These are phyloP conservation scores for Amorpha juglandis DNA, from an alignment of 2,888 invertebrate species.

Conservation along the genomic window DNA sequence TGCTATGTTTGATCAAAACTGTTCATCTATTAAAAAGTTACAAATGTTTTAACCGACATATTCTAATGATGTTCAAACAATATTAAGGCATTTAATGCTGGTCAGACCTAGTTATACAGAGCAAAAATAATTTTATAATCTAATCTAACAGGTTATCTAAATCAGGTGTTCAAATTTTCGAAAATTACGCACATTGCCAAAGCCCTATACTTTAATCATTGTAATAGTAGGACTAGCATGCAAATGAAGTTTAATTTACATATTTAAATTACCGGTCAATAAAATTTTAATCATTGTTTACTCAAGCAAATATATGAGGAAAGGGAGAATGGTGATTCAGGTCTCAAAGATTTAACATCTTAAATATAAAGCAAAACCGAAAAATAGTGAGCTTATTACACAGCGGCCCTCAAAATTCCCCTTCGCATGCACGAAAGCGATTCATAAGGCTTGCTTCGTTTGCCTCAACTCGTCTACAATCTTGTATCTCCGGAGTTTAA, in stretches of 20 bases:
- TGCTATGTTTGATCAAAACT: no score
- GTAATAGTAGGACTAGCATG: no score
- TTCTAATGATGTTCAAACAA: no score
- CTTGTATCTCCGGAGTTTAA: slow-evolving; percentile 79
- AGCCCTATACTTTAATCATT: no score
- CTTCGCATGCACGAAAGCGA: slow-evolving; percentile 69
- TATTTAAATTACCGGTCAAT: neutral
- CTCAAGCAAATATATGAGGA: slow-evolving; percentile 6
- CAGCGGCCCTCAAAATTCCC: slow-evolving; percentile 61
- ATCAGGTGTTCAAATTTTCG: no score
- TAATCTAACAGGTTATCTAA: no score
- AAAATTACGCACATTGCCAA: no score
- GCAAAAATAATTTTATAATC: no score
- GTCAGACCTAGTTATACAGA: no score
- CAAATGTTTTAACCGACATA: no score
- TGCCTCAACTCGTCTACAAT: slow-evolving; percentile 76
- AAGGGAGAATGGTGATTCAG: slow-evolving; percentile 16
- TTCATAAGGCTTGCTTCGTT: slow-evolving; percentile 77
- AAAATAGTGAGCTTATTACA: slow-evolving; percentile 50
- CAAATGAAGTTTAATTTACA: neutral
- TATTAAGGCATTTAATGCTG: no score
- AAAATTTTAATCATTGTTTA: neutral
- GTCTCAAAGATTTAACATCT: slow-evolving; percentile 32
- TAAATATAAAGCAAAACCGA: slow-evolving; percentile 37
- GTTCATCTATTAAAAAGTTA: no score